phyloP scores from a whole-genome alignment of 1,140 invertebrate species.

The Apis florea region DNA sequence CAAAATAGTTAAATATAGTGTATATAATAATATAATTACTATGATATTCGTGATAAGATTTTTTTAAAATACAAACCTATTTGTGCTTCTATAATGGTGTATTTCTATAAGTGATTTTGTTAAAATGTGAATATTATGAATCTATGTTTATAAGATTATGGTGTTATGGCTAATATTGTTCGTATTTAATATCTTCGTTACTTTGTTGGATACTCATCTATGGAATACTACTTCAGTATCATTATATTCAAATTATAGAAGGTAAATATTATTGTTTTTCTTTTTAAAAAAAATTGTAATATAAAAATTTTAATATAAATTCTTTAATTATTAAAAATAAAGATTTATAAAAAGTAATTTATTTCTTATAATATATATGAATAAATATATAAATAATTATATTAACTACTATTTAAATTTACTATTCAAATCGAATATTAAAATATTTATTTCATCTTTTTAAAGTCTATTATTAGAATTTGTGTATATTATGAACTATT shows the following conservation, averaged over 20 bases:
- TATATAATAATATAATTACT: background rate
- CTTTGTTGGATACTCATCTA: background rate
- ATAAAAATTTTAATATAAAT: background rate
- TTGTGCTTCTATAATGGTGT: background rate
- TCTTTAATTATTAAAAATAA: background rate
- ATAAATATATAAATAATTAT: background rate
- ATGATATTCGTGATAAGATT: background rate
- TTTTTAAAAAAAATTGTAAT: too few species aligned
- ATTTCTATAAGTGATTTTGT: background rate
- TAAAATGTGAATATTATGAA: background rate
- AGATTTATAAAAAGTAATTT: background rate
- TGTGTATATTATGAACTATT: background rate
- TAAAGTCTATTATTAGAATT: background rate
- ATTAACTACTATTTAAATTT: background rate
- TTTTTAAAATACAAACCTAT: background rate
- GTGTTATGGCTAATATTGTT: constrained; percentile 18
- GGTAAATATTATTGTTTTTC: constrained; percentile 14
- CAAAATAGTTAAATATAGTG: background rate
- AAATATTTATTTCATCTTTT: background rate
- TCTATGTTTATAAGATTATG: constrained; percentile 19
- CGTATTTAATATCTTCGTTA: background rate
- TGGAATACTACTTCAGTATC: background rate
- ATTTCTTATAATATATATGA: background rate
- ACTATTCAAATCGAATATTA: background rate
- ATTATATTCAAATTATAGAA: background rate